These are phyloP conservation scores for Drosophila recens DNA, from an alignment of 2,888 invertebrate species.

Conservation along the genomic window DNA sequence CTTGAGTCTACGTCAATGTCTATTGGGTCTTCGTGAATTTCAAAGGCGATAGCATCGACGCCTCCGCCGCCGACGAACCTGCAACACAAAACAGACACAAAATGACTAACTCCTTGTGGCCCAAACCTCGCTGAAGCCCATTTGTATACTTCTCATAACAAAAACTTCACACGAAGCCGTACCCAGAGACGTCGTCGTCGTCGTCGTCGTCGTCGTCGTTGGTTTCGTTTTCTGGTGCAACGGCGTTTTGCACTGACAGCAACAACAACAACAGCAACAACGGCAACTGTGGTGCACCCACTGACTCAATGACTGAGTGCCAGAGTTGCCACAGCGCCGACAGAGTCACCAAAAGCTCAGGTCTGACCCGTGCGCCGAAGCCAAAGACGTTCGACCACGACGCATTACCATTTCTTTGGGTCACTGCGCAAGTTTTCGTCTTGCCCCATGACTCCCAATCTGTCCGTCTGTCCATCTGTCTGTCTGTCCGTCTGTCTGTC, in stretches of 20 bases:
- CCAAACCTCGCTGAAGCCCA: constrained; percentile 67
- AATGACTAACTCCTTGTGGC: constrained; percentile 77
- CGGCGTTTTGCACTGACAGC: constrained; percentile 33
- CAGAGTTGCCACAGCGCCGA: constrained; percentile 24
- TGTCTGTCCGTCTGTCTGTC: constrained; percentile 2
- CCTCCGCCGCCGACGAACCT: constrained; percentile 61
- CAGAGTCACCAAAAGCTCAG: constrained; percentile 17
- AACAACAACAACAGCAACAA: constrained; percentile 9
- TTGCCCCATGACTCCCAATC: constrained; percentile 7
- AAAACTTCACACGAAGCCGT: constrained; percentile 76
- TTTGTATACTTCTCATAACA: constrained; percentile 79
- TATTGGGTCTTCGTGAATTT: constrained; percentile 65
- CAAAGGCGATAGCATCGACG: constrained; percentile 81
- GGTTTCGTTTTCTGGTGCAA: constrained; percentile 55
- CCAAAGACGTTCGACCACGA: constrained; percentile 45
- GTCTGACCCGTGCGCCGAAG: constrained; percentile 54
- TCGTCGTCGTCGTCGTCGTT: neutral
- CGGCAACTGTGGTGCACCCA: constrained; percentile 65
- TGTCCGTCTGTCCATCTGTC: constrained; percentile 11
- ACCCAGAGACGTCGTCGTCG: constrained; percentile 13
- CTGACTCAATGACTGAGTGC: constrained; percentile 81
- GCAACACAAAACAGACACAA: constrained; percentile 30
- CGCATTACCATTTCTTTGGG: constrained; percentile 82
- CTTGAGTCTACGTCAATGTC: constrained; percentile 54
- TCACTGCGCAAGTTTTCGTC: constrained; percentile 69